Conservation (phyloP, 2,888 invertebrate species). For the Furcula furcula region DNA sequence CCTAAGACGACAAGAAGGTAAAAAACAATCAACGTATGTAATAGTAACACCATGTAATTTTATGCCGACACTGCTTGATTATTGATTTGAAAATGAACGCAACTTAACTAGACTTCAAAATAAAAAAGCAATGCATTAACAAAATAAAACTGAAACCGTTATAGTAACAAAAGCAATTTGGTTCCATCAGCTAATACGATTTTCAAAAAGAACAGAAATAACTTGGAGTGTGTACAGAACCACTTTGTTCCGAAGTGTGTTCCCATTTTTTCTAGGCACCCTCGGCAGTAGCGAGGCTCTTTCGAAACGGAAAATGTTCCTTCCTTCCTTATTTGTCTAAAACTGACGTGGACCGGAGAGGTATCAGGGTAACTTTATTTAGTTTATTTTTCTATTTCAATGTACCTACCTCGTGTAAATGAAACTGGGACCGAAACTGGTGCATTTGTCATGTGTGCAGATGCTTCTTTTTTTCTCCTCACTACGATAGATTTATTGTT, state of each 20-base stretch:
- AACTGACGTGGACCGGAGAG: slow-evolving; percentile 53
- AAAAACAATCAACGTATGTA: no score
- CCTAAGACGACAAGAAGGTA: no score
- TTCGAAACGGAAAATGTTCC: slow-evolving; percentile 50
- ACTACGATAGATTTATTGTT: slow-evolving; percentile 26
- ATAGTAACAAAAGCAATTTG: no score
- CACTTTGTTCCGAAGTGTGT: slow-evolving; percentile 27
- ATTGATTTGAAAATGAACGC: no score
- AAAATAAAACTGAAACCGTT: no score
- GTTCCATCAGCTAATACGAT: no score
- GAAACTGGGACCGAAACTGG: slow-evolving; percentile 50
- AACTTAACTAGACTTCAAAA: no score
- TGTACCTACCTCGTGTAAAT: slow-evolving; percentile 55
- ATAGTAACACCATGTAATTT: no score
- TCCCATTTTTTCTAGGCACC: slow-evolving; percentile 23
- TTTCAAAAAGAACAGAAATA: not conserved
- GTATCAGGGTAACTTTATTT: slow-evolving; percentile 54
- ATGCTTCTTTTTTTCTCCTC: slow-evolving; percentile 42
- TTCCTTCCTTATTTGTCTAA: slow-evolving; percentile 72
- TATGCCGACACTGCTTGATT: no score
- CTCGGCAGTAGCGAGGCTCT: slow-evolving; percentile 29
- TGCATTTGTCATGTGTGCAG: slow-evolving; percentile 54
- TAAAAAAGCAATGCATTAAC: no score
- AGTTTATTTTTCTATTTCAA: slow-evolving; percentile 57
- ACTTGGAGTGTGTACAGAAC: slow-evolving; percentile 17